These are phyloP conservation scores for Ernsta delagoae DNA, from an alignment of 2,888 invertebrate species.

Conservation along the genomic window DNA sequence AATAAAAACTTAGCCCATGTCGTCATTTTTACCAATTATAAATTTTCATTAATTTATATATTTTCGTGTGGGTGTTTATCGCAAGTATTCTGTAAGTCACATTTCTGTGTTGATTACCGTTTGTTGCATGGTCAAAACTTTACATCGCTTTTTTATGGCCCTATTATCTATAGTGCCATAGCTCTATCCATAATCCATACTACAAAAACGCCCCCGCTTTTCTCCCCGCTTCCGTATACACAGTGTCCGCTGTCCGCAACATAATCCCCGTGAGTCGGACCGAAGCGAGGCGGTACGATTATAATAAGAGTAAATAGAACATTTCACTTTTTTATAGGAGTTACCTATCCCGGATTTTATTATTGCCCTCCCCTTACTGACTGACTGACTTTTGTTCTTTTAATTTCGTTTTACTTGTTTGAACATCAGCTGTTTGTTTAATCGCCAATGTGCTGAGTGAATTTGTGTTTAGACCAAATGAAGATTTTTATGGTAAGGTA, in stretches of 20 bases:
- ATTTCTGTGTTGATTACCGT: no score
- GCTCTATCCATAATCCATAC: no score
- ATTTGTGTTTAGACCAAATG: no score
- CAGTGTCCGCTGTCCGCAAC: slow-evolving; percentile 16
- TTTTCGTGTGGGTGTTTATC: no score
- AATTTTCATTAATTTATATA: no score
- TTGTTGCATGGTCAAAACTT: no score
- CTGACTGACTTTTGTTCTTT: slow-evolving; percentile 24
- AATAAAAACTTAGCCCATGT: no score
- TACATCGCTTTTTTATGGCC: no score
- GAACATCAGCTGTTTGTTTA: neutral
- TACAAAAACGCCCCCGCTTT: neutral
- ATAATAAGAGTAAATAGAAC: slow-evolving; percentile 48
- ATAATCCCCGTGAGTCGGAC: slow-evolving; percentile 40
- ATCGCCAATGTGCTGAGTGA: neutral
- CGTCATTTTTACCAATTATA: no score
- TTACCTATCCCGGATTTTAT: slow-evolving; percentile 23
- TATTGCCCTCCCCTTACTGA: slow-evolving; percentile 17
- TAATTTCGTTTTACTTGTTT: slow-evolving; percentile 3
- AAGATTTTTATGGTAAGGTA: no score
- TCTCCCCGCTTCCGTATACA: slow-evolving; percentile 26
- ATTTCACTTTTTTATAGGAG: slow-evolving; percentile 22
- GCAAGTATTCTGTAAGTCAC: no score
- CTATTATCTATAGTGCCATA: no score
- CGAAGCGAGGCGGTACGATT: slow-evolving; percentile 39